phyloP scores from a whole-genome alignment of 2,888 invertebrate genomes.

The Psylliodes chrysocephalus region DNA sequence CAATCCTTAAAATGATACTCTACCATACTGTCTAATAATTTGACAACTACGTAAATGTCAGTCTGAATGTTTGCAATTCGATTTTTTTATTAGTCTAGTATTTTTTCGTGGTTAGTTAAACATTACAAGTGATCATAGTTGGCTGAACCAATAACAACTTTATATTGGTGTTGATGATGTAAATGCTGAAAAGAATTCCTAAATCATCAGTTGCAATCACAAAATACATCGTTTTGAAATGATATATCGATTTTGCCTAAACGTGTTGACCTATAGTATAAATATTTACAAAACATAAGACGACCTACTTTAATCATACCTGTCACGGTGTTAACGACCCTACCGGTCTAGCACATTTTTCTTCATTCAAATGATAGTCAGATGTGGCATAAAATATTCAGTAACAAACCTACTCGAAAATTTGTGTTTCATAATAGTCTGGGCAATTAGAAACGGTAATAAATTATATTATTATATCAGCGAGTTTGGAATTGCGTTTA shows the following conservation, averaged over 20 bases:
- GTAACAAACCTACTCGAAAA: slow-evolving; percentile 4
- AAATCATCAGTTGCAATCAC: background rate
- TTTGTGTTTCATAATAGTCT: slow-evolving; percentile 11
- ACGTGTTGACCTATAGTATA: slow-evolving; percentile 4
- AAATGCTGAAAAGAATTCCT: background rate
- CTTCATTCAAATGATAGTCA: slow-evolving; percentile 9
- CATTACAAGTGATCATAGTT: no score
- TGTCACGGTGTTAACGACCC: slow-evolving; percentile 11
- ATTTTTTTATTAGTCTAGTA: no score
- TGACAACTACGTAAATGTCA: no score
- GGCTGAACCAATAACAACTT: no score
- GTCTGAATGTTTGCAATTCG: no score
- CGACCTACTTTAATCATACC: slow-evolving; percentile 16
- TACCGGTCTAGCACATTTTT: slow-evolving; percentile 11
- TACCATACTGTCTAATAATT: no score
- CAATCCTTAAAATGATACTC: no score
- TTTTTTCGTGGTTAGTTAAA: no score
- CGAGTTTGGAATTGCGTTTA: no score
- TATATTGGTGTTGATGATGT: background rate
- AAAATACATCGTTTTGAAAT: background rate
- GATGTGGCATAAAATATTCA: slow-evolving; percentile 12
- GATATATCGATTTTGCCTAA: background rate
- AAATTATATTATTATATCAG: no score
- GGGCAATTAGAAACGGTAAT: background rate
- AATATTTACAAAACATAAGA: slow-evolving; percentile 18